A percentile compares a stretch with the other conserved stretches of the same genome.
Evolutionary conservation across 2,888 invertebrate genomes (phyloP).

Genomic region (Sepiola atlantica): DNA sequence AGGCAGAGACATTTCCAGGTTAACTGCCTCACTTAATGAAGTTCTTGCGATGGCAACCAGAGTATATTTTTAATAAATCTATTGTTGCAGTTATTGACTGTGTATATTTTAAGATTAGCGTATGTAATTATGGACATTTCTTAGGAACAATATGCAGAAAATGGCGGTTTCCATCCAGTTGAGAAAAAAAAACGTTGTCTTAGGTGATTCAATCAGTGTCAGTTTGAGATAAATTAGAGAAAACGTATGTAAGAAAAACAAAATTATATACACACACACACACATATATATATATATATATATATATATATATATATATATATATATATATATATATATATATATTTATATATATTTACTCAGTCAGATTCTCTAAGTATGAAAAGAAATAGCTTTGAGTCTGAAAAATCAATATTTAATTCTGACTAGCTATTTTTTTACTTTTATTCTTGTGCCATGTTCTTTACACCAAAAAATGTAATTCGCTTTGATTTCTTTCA

Average conservation of each 20-base stretch:
- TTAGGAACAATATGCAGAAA: not conserved
- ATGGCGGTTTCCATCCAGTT: not conserved
- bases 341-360: no score
- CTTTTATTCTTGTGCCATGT: no score
- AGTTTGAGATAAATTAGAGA: not conserved
- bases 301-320: no score
- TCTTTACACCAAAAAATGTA: no score
- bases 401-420: no score
- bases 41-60: not conserved
- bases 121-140: not conserved
- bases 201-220: not conserved
- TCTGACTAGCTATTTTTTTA: no score
- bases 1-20: not conserved
- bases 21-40: not conserved
- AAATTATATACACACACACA: no score
- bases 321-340: no score
- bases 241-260: not conserved
- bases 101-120: not conserved
- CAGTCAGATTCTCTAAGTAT: no score
- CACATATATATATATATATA: no score
- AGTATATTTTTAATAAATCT: conserved; percentile 11
- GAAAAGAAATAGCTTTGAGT: no score
- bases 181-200: not conserved
- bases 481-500: no score
- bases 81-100: not conserved